Evolutionary conservation across 1,140 invertebrate genomes (phyloP), one percentile per base, ranked within the genome.

Genomic region (Mycetomoellerius zeteki): DNA sequence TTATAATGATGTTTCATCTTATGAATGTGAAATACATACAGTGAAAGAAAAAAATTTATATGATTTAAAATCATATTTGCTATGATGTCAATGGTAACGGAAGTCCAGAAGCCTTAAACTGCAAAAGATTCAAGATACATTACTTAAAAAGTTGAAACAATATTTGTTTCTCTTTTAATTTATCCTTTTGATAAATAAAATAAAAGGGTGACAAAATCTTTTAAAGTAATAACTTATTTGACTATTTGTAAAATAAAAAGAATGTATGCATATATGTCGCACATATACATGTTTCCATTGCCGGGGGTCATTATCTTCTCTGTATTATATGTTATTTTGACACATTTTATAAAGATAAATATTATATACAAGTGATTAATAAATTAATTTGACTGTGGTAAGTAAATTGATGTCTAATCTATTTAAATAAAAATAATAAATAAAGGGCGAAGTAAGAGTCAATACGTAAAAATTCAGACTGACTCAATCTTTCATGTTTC

Each of bases 231-330:
- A 21, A 21, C 37, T 10, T 43, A 12, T 67, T 67, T 8, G 30
- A 71, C n/a, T 33, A 33, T 33, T 71, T 67, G 24, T n/a, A 60
- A 73, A 75, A 19, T 62, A 75, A 33, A 86, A 78, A 30, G 47
- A 37, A 82, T 86, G 54, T 86, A 64, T 71, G 19, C 19, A 89
- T 62, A 89, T 65, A 60, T 71, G 21, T 65, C 56, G 37, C 65
- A 69, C 21, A 50, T 69, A 58, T 60, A 91, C 88, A 88, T 54
- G 85, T 91, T 90, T 92, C 82, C 50, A 91, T 93, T 94, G 93
- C 92, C 93, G 91, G 94, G 94, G 94, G 94, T 94, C 92, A 90
- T 86, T 91, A 95, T 95, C 94, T 94, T 95, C 94, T 95, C 94
- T 94, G 94, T 95, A 94, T 92, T 91, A 60, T 58, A 69, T 58